A percentile compares a stretch with the other conserved stretches of the same genome.
Conservation (phyloP, 1,140 invertebrate genomes). For the Hormaphis cornu region DNA sequence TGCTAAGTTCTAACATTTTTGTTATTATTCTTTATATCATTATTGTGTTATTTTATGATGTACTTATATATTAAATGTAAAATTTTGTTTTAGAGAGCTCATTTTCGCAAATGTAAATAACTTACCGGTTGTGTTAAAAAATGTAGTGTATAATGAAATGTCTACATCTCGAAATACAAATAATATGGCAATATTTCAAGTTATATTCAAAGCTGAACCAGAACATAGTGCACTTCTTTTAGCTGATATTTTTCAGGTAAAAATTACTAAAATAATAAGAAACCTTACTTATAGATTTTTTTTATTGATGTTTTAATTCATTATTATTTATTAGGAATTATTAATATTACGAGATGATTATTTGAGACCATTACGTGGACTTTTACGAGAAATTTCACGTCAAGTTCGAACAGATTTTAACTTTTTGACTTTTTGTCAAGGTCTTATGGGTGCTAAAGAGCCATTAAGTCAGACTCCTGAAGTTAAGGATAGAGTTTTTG, state of each 20-base stretch:
- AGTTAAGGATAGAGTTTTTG: slow-evolving; percentile 72
- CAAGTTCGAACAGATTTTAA: slow-evolving; percentile 71
- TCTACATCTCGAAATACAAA: slow-evolving; percentile 84
- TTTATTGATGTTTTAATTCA: background rate
- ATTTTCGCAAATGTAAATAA: slow-evolving; percentile 69
- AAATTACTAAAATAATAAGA: slow-evolving; percentile 13
- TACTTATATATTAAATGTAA: no score
- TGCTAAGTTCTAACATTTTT: no score
- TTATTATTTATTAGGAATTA: slow-evolving; percentile 57
- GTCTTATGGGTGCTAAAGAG: slow-evolving; percentile 54
- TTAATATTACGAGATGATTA: slow-evolving; percentile 84
- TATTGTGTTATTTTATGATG: background rate
- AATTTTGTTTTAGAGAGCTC: slow-evolving; percentile 55
- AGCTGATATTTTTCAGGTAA: slow-evolving; percentile 65
- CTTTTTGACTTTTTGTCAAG: slow-evolving; percentile 57
- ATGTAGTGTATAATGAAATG: slow-evolving; percentile 90
- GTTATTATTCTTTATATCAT: background rate
- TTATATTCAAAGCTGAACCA: slow-evolving; percentile 73
- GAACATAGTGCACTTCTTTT: slow-evolving; percentile 65
- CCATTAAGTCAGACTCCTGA: slow-evolving; percentile 51
- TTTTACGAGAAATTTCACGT: slow-evolving; percentile 73
- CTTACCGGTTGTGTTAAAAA: slow-evolving; percentile 73
- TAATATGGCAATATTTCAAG: slow-evolving; percentile 79
- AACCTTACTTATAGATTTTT: slow-evolving; percentile 7
- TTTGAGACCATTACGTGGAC: slow-evolving; percentile 66